Conservation (phyloP, 2,113 vertebrate species). For the Bos javanicus region DNA sequence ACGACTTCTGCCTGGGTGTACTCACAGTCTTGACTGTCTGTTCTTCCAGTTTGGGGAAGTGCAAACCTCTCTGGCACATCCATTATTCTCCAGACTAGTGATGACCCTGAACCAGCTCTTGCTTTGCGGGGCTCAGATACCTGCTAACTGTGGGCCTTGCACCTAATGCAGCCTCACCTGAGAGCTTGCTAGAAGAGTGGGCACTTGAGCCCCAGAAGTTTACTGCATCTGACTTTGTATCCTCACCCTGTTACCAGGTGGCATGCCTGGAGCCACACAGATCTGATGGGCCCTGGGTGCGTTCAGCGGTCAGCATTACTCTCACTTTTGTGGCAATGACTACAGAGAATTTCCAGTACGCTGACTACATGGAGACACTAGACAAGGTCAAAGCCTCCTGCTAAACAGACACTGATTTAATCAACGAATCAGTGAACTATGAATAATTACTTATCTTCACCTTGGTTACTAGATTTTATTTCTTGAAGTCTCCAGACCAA, state of each 20-base stretch:
- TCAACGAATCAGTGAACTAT: neutral
- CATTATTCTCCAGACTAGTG: too few species aligned
- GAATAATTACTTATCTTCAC: neutral
- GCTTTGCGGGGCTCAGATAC: too few species aligned
- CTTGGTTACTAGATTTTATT: neutral
- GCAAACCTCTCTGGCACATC: too few species aligned
- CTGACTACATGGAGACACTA: rapidly evolving
- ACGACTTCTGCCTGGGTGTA: neutral
- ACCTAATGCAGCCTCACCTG: rapidly evolving
- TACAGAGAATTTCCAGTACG: too few species aligned
- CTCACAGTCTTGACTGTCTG: rapidly evolving
- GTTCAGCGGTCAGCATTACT: neutral
- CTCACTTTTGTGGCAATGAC: rapidly evolving
- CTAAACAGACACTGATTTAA: neutral
- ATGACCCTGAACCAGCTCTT: neutral
- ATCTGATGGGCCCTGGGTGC: neutral
- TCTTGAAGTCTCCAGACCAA: neutral
- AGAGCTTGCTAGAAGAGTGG: neutral
- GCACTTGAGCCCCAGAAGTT: neutral
- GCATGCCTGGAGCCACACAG: rapidly evolving
- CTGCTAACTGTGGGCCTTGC: neutral
- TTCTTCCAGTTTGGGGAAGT: neutral
- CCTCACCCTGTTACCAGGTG: neutral
- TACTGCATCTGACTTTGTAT: neutral
- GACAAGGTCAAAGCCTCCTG: neutral